Conservation (phyloP, 2,888 invertebrate genomes). For the Panopea generosa region DNA sequence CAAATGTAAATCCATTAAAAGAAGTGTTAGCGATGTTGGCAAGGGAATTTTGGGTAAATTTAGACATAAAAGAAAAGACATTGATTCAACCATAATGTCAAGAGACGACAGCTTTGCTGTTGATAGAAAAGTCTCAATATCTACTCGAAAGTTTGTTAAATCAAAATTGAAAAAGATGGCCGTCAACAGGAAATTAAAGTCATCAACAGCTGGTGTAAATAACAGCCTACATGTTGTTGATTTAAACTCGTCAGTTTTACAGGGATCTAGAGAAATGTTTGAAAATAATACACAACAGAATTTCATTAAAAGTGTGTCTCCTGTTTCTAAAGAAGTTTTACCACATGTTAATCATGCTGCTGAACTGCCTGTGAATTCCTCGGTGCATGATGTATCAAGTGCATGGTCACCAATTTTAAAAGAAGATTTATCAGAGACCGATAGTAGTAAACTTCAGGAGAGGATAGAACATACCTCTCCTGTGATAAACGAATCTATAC, state of each 20-base stretch:
- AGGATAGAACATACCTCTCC: conserved; percentile 14
- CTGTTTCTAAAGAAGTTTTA: background rate
- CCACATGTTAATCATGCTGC: background rate
- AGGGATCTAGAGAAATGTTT: background rate
- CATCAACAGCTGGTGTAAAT: conserved; percentile 9
- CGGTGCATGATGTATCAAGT: background rate
- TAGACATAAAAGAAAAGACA: conserved; percentile 40
- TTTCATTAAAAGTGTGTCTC: background rate
- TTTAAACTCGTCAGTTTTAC: background rate
- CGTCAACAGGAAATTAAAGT: conserved; percentile 16
- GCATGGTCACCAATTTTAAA: conserved; percentile 24
- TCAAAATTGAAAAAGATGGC: conserved; percentile 23
- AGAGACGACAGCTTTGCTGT: conserved; percentile 24
- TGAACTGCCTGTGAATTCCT: background rate
- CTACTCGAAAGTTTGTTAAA: conserved; percentile 8
- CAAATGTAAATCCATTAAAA: conserved; percentile 51
- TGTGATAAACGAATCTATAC: conserved; percentile 15
- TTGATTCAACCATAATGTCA: background rate
- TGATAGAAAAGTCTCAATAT: background rate
- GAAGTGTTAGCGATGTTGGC: conserved; percentile 59
- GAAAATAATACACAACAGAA: too few relatives aligned
- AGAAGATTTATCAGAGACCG: conserved; percentile 7
- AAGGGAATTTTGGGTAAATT: conserved; percentile 56
- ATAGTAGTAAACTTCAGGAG: conserved; percentile 5
- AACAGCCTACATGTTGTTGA: conserved; percentile 20